Evolutionary conservation across 2,888 invertebrate genomes (phyloP), one percentile per base, ranked within the genome.

Genomic region (Zeuzera pyrina): DNA sequence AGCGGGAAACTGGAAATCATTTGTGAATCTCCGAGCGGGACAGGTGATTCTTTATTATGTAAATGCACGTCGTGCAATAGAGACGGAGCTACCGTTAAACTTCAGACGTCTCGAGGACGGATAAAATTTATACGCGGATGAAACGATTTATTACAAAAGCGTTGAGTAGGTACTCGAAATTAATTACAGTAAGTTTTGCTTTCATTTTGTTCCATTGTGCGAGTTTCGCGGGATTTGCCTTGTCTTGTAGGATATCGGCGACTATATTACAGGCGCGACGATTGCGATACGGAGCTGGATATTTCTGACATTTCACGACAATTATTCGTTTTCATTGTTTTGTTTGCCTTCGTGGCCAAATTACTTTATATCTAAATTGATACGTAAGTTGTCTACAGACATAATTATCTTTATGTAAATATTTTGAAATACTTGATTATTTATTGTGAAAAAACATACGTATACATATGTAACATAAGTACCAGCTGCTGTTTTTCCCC

Each of bases 141-240:
- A 77, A 78, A 77, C 78, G 81, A 83, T 81, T 83, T 83, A 83
- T 83, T 76, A 79, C 79, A 70, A 73, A 77, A 78, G 77, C 83
- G 78, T 76, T 73, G 83, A 81, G 76, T 71, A 69, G 71, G 71
- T 74, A 72, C 78, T 78, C 56, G 65, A 77, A 79, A 81, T 83
- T 83, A 83, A 83, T 83, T 60, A 59, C 53, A 47, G 55, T 59
- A 72, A 72, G 73, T 71, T 70, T 71, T 69, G 70, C 70, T 71
- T 70, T 66, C 71, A 65, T 67, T 72, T 65, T 62, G 64, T 63
- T 48, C 57, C 58, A 36, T 41, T 41, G 41, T 41, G 36, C 41
- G 16, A 36, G 31, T 8, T 19, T 8, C 19, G 19, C 24, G 46
- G 43, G 64, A 58, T 66, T 67, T 57, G 56, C 57, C 63, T 52